Base-by-base conservation (phyloP, 2,797 vertebrate species). In the Helostoma temminkii region DNA sequence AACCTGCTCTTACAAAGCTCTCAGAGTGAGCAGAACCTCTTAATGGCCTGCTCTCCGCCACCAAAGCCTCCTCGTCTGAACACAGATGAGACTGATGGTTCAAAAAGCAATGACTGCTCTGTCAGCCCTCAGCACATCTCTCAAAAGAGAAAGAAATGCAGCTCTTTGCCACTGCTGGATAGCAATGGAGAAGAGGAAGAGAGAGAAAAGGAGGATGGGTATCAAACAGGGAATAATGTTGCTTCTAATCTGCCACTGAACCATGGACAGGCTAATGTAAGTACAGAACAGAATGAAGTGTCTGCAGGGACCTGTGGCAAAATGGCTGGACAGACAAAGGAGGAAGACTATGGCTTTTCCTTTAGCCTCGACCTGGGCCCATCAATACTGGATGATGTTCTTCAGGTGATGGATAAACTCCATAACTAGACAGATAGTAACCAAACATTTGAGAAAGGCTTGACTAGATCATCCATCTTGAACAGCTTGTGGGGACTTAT, bases 51-150 rank as follows among this genome's bases (percentile, higher is more conserved):
- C 82, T 90, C 88, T 0, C 90, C 96, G 0, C 97, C 97, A 1
- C 97, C 97, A 21, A 99, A 99, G 72, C 97, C 97, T 1, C 97
- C 97, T 0, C 96, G 97, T 9, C 91, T 98, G 39, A 97, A 96
- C 89, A 81, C 95, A 74, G 94, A 95, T 21, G 95, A 83, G 32
- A 37, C 48, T 0, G 90, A 95, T 74, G 84, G 91, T 75, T 69
- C 91, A 59, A 88, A 93, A 83, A 93, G 86, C 71, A 86, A 71
- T 0, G 66, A 84, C 61, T 66, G 75, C 85, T 11, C 48, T 32
- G 62, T 57, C 28, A 81, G 87, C 64, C 47, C 9, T 6, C 67
- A 47, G 26, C 11, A 49, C 75, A 73, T 71, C 24, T 28, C 61
- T 11, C 86, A 93, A 67, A 91, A 82, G 74, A 91, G 81, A 39